These are phyloP conservation scores for Synanthedon vespiformis DNA, from an alignment of 2,888 invertebrate species.

Conservation along the genomic window DNA sequence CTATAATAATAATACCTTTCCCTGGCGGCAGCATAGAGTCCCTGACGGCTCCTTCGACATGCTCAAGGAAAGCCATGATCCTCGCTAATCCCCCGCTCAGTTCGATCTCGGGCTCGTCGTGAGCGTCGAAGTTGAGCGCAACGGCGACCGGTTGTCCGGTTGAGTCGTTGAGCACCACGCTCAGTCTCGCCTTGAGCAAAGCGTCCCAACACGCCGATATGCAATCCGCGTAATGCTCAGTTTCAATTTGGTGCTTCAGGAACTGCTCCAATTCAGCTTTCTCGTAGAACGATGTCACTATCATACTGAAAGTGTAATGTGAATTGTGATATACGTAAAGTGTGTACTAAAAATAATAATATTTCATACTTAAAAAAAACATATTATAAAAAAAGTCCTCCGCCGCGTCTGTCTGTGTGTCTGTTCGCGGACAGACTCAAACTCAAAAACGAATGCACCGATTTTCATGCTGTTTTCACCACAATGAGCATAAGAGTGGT, in stretches of 20 bases:
- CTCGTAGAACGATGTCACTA: constrained; percentile 85
- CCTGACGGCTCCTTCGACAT: constrained; percentile 79
- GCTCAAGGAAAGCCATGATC: constrained; percentile 84
- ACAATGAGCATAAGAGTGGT: no score
- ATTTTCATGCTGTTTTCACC: no score
- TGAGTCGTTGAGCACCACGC: constrained; percentile 74
- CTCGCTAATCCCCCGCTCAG: constrained; percentile 76
- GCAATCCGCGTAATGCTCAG: constrained; percentile 77
- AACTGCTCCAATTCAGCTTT: constrained; percentile 89
- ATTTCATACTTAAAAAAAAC: no score
- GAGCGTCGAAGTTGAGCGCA: constrained; percentile 83
- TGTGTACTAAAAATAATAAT: no score
- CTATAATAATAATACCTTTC: constrained; percentile 28
- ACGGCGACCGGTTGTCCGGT: constrained; percentile 70
- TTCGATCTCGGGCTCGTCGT: constrained; percentile 81
- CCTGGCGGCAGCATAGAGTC: constrained; percentile 57
- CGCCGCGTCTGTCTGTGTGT: no score
- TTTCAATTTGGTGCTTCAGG: constrained; percentile 76
- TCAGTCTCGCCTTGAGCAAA: constrained; percentile 77
- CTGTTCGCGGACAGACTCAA: no score
- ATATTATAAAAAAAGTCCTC: no score
- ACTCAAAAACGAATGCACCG: no score
- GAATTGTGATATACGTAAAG: no score
- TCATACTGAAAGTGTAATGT: no score
- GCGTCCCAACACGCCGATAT: constrained; percentile 78